Evolutionary conservation across 2,113 vertebrate species (phyloP).

Genomic region (Cyphomyrus discorhynchus): DNA sequence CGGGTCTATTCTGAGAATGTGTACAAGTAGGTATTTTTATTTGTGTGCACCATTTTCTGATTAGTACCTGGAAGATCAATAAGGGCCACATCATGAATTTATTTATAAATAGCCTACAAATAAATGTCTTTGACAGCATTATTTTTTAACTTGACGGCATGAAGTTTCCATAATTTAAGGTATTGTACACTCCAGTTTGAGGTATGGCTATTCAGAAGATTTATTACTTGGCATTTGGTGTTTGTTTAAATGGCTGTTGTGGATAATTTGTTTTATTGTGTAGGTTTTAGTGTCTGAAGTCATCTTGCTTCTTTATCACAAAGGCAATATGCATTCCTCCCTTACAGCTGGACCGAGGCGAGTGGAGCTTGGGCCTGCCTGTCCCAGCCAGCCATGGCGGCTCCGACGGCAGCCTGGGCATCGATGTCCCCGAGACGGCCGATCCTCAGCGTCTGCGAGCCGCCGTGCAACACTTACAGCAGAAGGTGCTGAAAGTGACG

Average conservation of each 20-base stretch:
- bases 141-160: neutral
- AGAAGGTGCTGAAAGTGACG: slow-evolving; percentile 93
- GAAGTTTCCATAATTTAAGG: neutral
- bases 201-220: neutral
- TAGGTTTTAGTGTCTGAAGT: neutral
- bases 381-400: slow-evolving; percentile 53
- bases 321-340: neutral
- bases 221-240: neutral
- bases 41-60: neutral
- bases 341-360: slow-evolving; percentile 64
- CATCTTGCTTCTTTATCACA: neutral
- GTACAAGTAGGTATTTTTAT: neutral
- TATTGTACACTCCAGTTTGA: neutral
- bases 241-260: neutral
- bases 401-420: slow-evolving; percentile 59
- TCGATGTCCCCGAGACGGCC: slow-evolving; percentile 65
- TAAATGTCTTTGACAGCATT: neutral
- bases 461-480: slow-evolving; percentile 83
- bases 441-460: slow-evolving; percentile 79
- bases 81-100: neutral
- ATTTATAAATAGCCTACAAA: neutral
- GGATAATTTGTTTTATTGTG: neutral
- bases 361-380: slow-evolving; percentile 54
- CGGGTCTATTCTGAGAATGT: neutral
- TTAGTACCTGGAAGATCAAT: neutral